Evolutionary conservation across 2,888 invertebrate genomes (phyloP).

Genomic region (Caenorhabditis sp.): DNA sequence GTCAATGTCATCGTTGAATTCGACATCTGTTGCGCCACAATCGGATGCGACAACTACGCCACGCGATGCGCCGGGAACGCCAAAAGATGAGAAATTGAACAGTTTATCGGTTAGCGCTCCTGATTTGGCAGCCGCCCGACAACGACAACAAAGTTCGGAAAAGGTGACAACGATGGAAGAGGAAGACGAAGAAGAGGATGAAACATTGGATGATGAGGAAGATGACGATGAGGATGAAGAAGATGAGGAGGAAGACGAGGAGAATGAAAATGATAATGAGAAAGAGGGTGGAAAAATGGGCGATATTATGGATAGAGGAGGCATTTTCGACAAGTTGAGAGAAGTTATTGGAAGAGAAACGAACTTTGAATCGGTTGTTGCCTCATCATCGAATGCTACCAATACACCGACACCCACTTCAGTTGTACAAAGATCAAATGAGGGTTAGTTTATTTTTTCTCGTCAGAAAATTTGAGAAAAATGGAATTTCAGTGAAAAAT

Average conservation of each 20-base stretch:
- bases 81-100: conserved; percentile 25
- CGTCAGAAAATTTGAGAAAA: conserved; percentile 8
- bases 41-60: conserved; percentile 12
- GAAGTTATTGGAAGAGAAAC: conserved; percentile 30
- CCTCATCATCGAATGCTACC: conserved; percentile 9
- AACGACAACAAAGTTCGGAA: conserved; percentile 29
- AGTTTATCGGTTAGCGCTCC: conserved; percentile 56
- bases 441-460: neutral
- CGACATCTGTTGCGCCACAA: neutral
- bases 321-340: conserved; percentile 27
- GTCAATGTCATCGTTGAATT: conserved; percentile 13
- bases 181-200: conserved; percentile 38
- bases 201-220: conserved; percentile 47
- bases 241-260: conserved; percentile 36
- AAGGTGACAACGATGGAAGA: conserved; percentile 27
- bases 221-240: conserved; percentile 53
- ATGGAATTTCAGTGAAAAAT: neutral
- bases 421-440: conserved; percentile 1
- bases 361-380: neutral
- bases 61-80: conserved; percentile 26
- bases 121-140: conserved; percentile 48
- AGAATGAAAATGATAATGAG: conserved; percentile 10
- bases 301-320: conserved; percentile 17
- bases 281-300: conserved; percentile 17
- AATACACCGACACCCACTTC: conserved; percentile 8